Evolutionary conservation across 2,888 invertebrate genomes (phyloP).

Genomic region (Sturmia bella): DNA sequence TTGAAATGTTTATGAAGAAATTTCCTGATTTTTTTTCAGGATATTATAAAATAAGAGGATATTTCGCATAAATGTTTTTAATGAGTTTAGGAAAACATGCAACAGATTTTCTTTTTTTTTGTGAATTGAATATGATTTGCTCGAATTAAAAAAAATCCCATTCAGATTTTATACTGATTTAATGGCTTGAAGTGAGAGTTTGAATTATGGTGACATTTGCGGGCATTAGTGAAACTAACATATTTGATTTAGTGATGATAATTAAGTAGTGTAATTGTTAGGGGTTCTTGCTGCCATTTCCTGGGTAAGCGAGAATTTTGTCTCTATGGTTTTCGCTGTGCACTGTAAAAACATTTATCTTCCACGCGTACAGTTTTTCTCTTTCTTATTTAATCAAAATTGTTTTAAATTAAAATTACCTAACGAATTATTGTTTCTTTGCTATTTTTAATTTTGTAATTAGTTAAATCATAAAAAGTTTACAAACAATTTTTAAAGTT

Average conservation of each 20-base stretch:
- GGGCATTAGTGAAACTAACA: too few relatives aligned
- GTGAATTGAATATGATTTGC: too few relatives aligned
- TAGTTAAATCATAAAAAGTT: slow-evolving; percentile 27
- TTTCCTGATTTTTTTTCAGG: slow-evolving; percentile 44
- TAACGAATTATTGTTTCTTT: slow-evolving; percentile 12
- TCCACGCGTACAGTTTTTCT: not conserved
- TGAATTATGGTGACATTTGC: not conserved
- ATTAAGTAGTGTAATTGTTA: too few relatives aligned
- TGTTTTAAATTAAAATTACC: slow-evolving; percentile 13
- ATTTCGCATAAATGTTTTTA: slow-evolving; percentile 1
- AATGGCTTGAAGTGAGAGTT: not conserved
- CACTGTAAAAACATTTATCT: too few relatives aligned
- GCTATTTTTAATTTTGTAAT: slow-evolving; percentile 50
- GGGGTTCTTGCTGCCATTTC: too few relatives aligned
- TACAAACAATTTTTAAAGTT: slow-evolving; percentile 42
- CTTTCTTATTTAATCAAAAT: not conserved
- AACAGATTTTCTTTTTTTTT: not conserved
- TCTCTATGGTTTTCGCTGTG: too few relatives aligned
- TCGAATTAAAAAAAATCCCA: too few relatives aligned
- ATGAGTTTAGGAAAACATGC: slow-evolving; percentile 25
- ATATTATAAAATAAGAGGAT: slow-evolving; percentile 44
- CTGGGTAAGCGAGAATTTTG: too few relatives aligned
- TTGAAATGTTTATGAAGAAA: slow-evolving; percentile 11
- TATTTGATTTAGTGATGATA: too few relatives aligned
- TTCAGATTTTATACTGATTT: not conserved